Base-by-base conservation (phyloP, 2,797 vertebrate genomes). In the Myotis vivesi region DNA sequence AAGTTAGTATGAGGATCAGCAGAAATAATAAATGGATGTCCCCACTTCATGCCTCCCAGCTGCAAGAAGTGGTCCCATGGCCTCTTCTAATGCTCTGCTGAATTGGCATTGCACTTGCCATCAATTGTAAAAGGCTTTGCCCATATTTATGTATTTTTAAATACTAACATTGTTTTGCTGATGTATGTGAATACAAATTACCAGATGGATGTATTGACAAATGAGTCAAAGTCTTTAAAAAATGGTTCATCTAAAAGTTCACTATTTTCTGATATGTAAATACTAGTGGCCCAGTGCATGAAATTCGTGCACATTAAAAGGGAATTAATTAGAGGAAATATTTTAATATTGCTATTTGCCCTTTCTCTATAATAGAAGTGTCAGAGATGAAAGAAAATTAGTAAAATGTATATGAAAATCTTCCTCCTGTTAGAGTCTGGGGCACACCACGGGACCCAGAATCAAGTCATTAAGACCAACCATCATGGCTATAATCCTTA, bases 1-100 rank as follows among this genome's bases (percentile, higher is more conserved):
- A 96, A 96, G 82, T 97, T 94, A 95, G 77, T 25, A 91, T 53
- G 68, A 88, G 71, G 79, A 92, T 96, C 94, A 97, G 95, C 95
- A 97, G 93, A 92, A 95, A 96, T 92, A 97, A 86, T 59, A 96
- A 96, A 80, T 97, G 93, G 77, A 81, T 95, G 92, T 87, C 38
- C 79, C 90, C 73, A 86, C 59, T 86, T 86, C 46, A 59, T 25
- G 49, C 68, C 57, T 96, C 81, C 86, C 94, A 97, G 96, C 95
- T 96, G 95, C 88, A 68, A 90, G 77, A 30, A 76, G 69, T 6
- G 3, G 87, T 80, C 84, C 73, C 44, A 62, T 3, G 51, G 51
- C 75, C 87, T 90, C 87, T 72, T 79, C 23, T 38, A 73, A 90
- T 89, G 72, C 88, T 75, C 62, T 89, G 75, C 90, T 92, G 68